These are phyloP conservation scores for Drosophila sucinea DNA, from an alignment of 1,140 invertebrate genomes.

Conservation along the genomic window DNA sequence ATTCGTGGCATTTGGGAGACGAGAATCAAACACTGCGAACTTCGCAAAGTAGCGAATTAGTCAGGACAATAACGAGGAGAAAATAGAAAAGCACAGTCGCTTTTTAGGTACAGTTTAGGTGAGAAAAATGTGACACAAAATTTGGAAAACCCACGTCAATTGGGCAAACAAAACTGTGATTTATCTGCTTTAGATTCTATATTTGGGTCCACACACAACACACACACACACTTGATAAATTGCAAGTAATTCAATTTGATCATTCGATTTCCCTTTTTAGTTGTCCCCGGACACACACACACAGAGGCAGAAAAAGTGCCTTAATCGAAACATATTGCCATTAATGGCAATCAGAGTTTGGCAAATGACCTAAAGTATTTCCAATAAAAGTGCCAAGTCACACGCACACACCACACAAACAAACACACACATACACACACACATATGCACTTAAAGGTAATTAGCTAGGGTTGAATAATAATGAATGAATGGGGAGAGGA, in stretches of 20 bases:
- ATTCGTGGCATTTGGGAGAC: too few relatives aligned
- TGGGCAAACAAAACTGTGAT: too few relatives aligned
- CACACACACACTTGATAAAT: not conserved
- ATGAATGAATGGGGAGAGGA: not conserved
- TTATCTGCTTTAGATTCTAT: not conserved
- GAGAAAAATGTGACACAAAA: too few relatives aligned
- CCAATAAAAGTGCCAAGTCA: slow-evolving; percentile 38
- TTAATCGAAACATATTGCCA: slow-evolving; percentile 18
- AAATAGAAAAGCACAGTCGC: too few relatives aligned
- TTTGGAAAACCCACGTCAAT: too few relatives aligned
- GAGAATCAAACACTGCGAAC: too few relatives aligned
- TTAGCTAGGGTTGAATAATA: slow-evolving; percentile 31
- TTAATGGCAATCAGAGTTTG: slow-evolving; percentile 39
- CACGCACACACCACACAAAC: not conserved
- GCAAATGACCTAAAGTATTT: slow-evolving; percentile 36
- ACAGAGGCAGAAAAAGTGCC: not conserved
- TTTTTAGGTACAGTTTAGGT: too few relatives aligned
- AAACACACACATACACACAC: slow-evolving; percentile 5
- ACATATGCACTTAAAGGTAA: slow-evolving; percentile 16
- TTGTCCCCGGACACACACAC: not conserved
- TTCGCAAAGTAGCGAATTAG: too few relatives aligned
- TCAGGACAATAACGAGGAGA: too few relatives aligned
- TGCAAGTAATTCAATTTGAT: slow-evolving; percentile 13
- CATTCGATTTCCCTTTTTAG: slow-evolving; percentile 22
- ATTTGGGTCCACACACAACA: not conserved